phyloP scores from a whole-genome alignment of 2,888 invertebrate species.

The Ectemnius cavifrons region DNA sequence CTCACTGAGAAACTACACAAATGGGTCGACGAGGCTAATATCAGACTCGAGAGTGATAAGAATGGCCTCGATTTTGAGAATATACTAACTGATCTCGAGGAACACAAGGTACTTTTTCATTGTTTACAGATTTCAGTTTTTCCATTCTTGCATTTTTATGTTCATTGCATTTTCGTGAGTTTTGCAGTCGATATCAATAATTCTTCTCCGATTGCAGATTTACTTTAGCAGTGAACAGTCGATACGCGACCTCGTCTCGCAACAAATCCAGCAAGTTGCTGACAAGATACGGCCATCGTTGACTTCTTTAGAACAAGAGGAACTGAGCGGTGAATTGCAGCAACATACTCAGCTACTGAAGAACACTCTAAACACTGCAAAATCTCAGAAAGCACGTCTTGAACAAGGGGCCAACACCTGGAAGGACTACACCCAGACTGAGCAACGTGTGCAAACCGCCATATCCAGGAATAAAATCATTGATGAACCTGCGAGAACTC shows the following conservation, averaged over 20 bases:
- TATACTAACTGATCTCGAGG: conserved; percentile 89
- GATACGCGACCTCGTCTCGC: conserved; percentile 89
- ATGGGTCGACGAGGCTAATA: conserved; percentile 91
- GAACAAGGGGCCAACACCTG: conserved; percentile 91
- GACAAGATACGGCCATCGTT: conserved; percentile 94
- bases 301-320: conserved; percentile 89
- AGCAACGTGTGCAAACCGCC: conserved; percentile 88
- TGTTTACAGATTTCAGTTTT: too few species aligned
- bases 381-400: conserved; percentile 87
- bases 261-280: conserved; percentile 89
- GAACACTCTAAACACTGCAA: conserved; percentile 90
- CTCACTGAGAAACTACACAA: conserved; percentile 88
- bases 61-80: conserved; percentile 94
- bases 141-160: background rate
- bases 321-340: conserved; percentile 89
- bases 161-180: too few species aligned
- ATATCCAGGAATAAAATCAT: conserved; percentile 86
- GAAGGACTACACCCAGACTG: conserved; percentile 89
- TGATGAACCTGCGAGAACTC: conserved; percentile 88
- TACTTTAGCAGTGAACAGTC: conserved; percentile 90
- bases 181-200: too few species aligned
- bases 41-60: conserved; percentile 86
- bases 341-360: conserved; percentile 89
- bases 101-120: conserved; percentile 83
- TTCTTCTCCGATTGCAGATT: conserved; percentile 73